Percentiles rank a stretch among this genome's conserved stretches.
Evolutionary conservation across 2,888 invertebrate species (phyloP).

Genomic region (Rambutsinella grinnellia): DNA sequence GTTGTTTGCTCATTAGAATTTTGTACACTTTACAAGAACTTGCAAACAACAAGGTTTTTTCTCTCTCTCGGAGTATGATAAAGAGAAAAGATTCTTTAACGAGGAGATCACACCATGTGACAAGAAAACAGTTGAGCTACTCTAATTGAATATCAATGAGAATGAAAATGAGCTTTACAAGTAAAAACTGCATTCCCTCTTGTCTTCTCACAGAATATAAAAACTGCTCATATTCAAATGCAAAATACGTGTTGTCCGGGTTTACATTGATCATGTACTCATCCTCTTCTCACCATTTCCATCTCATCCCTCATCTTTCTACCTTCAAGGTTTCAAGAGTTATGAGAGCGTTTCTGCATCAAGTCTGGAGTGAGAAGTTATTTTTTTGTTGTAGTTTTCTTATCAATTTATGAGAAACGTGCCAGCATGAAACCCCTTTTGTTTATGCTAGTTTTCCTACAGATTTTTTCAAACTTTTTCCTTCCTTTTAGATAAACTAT

Average conservation of each 20-base stretch:
- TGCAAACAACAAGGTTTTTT: too few relatives aligned
- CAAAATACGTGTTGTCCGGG: conserved; percentile 4
- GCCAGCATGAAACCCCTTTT: conserved; percentile 54
- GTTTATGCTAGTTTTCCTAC: conserved; percentile 34
- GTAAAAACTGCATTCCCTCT: too few relatives aligned
- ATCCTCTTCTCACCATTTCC: too few relatives aligned
- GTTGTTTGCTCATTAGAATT: conserved; percentile 33
- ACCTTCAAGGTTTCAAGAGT: too few relatives aligned
- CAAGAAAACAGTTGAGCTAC: conserved; percentile 49
- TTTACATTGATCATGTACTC: too few relatives aligned
- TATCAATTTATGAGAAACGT: conserved; percentile 55
- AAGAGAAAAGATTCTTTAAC: conserved; percentile 33
- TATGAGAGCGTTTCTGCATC: too few relatives aligned
- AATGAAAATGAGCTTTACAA: conserved; percentile 44
- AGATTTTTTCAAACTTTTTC: conserved; percentile 1
- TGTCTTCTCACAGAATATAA: too few relatives aligned
- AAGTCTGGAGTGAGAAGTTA: too few relatives aligned
- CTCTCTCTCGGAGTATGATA: conserved; percentile 18
- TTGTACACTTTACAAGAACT: conserved; percentile 34
- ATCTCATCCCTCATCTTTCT: too few relatives aligned
- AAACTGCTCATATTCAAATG: background rate
- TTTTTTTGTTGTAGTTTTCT: conserved; percentile 21
- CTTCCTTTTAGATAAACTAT: background rate
- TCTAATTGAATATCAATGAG: conserved; percentile 62
- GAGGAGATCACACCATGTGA: conserved; percentile 52